Evolutionary conservation across 2,113 vertebrate genomes (phyloP).

Genomic region (Gobio gobio): DNA sequence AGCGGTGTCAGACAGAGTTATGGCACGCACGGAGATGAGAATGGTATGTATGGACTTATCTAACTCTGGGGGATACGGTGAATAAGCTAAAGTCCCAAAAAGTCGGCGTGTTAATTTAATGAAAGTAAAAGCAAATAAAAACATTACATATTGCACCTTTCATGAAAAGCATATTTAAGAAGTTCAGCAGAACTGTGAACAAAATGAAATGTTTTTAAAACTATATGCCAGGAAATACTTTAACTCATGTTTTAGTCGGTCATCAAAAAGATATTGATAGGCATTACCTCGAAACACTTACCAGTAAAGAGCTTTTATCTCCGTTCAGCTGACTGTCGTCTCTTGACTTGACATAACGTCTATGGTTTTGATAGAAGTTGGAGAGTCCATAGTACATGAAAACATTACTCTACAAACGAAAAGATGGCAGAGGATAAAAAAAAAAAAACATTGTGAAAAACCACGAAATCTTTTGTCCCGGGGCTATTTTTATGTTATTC

Average conservation of each 20-base stretch:
- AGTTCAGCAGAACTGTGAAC: neutral
- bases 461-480: neutral
- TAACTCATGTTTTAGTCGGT: neutral
- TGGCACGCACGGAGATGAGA: too few species aligned
- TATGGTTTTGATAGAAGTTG: constrained; percentile 99
- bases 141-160: neutral
- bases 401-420: constrained; percentile 85
- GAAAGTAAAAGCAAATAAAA: neutral
- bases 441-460: neutral
- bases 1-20: too few species aligned
- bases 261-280: neutral
- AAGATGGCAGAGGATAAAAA: neutral
- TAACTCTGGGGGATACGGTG: too few species aligned
- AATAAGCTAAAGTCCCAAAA: too few species aligned
- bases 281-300: constrained; percentile 60
- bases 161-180: neutral
- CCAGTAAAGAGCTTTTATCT: constrained; percentile 79
- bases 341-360: constrained; percentile 96
- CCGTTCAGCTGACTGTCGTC: constrained; percentile 97
- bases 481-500: neutral
- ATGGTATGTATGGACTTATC: too few species aligned
- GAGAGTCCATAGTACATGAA: constrained; percentile 99
- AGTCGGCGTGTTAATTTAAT: neutral
- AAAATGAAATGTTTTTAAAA: neutral
- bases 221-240: neutral